Conservation (phyloP, 2,888 invertebrate species). For the Agrilus cyanescens region DNA sequence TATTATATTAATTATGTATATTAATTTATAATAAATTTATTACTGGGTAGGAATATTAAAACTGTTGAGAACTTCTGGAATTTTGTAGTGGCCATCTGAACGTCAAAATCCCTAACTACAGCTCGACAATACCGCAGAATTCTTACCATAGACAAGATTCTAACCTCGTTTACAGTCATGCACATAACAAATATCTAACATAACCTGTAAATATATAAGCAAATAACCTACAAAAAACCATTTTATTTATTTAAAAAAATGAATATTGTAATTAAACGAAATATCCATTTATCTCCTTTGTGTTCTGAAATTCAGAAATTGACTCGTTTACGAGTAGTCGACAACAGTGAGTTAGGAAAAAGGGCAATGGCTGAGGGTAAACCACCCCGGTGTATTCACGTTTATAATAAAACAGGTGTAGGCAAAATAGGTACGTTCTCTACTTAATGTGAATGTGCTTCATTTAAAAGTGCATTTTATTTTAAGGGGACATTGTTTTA, state of each 20-base stretch:
- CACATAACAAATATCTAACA: background rate
- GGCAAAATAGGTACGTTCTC: conserved; percentile 46
- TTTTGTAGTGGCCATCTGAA: too few relatives aligned
- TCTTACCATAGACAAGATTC: too few relatives aligned
- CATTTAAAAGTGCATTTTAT: background rate
- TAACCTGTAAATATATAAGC: background rate
- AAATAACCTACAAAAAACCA: background rate
- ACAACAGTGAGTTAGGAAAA: conserved; percentile 92
- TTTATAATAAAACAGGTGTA: conserved; percentile 69
- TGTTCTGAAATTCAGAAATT: conserved; percentile 59
- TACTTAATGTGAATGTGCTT: background rate
- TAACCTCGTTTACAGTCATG: too few relatives aligned
- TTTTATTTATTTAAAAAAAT: conserved; percentile 1
- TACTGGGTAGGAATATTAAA: too few relatives aligned
- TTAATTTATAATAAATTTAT: too few relatives aligned
- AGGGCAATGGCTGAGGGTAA: conserved; percentile 89
- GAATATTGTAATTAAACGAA: conserved; percentile 7
- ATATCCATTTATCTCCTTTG: conserved; percentile 47
- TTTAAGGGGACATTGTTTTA: conserved; percentile 70
- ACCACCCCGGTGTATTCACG: conserved; percentile 86
- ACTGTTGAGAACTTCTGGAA: too few relatives aligned
- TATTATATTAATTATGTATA: too few relatives aligned
- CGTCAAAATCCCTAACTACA: too few relatives aligned
- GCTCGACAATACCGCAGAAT: too few relatives aligned
- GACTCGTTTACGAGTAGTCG: conserved; percentile 80